Evolutionary conservation across 2,888 invertebrate genomes (phyloP), one percentile per base, ranked within the genome.

Genomic region (Ashinkailepas kermadecensis): DNA sequence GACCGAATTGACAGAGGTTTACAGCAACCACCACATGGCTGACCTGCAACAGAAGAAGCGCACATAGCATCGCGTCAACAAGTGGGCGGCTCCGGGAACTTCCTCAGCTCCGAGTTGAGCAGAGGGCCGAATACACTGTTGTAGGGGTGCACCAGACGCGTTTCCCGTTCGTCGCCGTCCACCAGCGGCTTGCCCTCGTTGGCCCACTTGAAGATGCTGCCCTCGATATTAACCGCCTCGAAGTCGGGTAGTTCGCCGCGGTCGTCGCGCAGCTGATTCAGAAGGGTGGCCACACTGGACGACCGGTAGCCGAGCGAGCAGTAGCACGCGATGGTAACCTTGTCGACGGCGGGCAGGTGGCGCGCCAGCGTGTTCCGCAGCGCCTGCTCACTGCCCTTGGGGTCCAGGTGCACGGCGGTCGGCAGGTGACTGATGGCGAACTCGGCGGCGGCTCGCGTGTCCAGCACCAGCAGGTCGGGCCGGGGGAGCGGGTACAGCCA

Each of bases 291-390:
- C 59, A 82, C 74, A 9, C 67, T 59, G 10, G 81, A 79, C 11
- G 83, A 83, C 54, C 83, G 80, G 67, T 83, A 83, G 10, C 83
- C 83, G 13, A 83, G 18, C 13, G 83, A 83, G 67, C 82, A 83
- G 74, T 83, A 83, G 67, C 81, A 78, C 39, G 81, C 74, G 39
- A 82, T 82, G 39, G 65, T 81, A 18, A 58, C 18, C 7, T 18
- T 15, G 11, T 67, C 56, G 25, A 10, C 67, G 54, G 56, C 15
- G 21, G 39, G 58, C n/a, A 78, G 58, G n/a, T 39, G 62, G 62
- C 79, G 54, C 13, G 62, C 7, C 78, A 62, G 64, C n/a, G 81
- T 62, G 78, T 57, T 1, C 59, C 70, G 54, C 25, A 82, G 21
- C 21, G 65, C 23, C 39, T 59, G 18, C 18, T 58, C 58, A n/a